These are phyloP conservation scores for Dicranocentrus wangi DNA, from an alignment of 2,888 invertebrate species.

Conservation along the genomic window DNA sequence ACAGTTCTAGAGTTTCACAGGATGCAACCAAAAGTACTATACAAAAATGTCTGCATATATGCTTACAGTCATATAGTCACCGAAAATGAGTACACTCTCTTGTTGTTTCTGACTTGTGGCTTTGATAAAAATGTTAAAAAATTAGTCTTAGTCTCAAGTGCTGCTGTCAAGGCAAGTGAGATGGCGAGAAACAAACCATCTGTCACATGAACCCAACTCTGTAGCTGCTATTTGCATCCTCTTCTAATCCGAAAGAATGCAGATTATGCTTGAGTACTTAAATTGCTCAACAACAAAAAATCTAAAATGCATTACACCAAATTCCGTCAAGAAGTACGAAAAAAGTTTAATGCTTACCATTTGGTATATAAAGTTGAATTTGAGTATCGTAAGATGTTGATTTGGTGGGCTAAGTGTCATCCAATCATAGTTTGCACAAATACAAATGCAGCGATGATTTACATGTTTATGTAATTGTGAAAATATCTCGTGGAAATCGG, in stretches of 20 bases:
- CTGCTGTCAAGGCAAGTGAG: slow-evolving; percentile 40
- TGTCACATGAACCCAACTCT: slow-evolving; percentile 33
- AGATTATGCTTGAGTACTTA: slow-evolving; percentile 11
- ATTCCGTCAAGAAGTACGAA: too few species aligned
- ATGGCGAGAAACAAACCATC: slow-evolving; percentile 41
- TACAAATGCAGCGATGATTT: too few species aligned
- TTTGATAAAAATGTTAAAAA: slow-evolving; percentile 34
- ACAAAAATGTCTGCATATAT: too few species aligned
- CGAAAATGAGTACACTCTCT: slow-evolving; percentile 11
- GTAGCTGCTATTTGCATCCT: slow-evolving; percentile 2
- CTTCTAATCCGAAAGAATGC: slow-evolving; percentile 46
- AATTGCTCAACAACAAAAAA: too few species aligned
- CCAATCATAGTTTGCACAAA: too few species aligned
- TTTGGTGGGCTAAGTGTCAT: too few species aligned
- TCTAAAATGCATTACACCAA: neutral
- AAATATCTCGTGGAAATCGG: slow-evolving; percentile 18
- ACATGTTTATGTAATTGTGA: slow-evolving; percentile 7
- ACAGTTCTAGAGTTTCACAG: too few species aligned
- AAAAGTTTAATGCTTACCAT: slow-evolving; percentile 11
- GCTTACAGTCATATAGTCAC: too few species aligned
- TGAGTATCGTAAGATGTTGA: too few species aligned
- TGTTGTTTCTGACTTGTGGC: slow-evolving; percentile 11
- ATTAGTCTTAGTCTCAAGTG: slow-evolving; percentile 19
- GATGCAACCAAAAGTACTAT: too few species aligned
- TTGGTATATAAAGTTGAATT: too few species aligned